Conservation (phyloP, 2,113 vertebrate species). For the Tympanuchus pallidicinctus region DNA sequence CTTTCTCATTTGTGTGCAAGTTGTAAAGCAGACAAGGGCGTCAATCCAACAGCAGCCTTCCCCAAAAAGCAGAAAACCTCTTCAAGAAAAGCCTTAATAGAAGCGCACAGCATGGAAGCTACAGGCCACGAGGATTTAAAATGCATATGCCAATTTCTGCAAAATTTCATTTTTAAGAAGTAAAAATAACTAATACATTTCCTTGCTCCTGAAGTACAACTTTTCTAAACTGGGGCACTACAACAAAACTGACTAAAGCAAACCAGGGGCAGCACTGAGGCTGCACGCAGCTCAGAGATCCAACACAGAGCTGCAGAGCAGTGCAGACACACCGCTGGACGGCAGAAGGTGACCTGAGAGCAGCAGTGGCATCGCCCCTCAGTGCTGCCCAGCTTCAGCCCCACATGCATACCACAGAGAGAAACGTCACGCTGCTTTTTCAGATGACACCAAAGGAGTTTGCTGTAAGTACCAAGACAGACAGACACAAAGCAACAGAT, state of each 20-base stretch:
- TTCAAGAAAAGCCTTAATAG: neutral
- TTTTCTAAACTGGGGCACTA: neutral
- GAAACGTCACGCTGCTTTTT: neutral
- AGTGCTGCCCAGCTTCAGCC: neutral
- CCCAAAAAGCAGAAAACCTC: neutral
- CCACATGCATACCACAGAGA: neutral
- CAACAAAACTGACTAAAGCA: neutral
- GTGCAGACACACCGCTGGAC: neutral
- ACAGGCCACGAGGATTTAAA: neutral
- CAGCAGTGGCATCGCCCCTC: neutral
- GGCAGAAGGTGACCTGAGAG: neutral
- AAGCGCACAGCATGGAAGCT: neutral
- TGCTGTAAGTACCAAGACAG: neutral
- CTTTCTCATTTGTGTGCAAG: constrained; percentile 4
- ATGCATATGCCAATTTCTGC: neutral
- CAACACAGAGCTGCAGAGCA: neutral
- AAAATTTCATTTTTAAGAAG: neutral
- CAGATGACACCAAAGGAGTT: neutral
- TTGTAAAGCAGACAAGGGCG: constrained; percentile 17
- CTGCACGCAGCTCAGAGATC: neutral
- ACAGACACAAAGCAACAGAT: neutral
- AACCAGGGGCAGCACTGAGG: neutral
- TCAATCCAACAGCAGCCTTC: neutral
- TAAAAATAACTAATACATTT: neutral
- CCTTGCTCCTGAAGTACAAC: neutral